Evolutionary conservation across 2,797 vertebrate genomes (phyloP).

Genomic region (Acanthurus lineatus): DNA sequence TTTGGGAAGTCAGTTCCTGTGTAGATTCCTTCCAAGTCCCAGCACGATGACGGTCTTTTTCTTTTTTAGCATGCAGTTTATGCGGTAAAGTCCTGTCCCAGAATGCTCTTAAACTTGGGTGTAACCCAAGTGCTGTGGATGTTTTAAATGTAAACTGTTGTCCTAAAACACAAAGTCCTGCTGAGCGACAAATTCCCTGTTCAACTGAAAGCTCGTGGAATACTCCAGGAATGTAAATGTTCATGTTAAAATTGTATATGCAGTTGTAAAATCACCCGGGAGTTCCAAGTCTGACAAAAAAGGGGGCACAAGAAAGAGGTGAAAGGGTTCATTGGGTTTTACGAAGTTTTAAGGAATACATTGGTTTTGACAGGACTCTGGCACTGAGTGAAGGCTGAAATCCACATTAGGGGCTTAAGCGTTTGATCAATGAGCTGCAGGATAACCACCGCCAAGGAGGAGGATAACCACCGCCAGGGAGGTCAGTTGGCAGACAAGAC

Average conservation of each 20-base stretch:
- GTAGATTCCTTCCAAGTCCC: conserved; percentile 14
- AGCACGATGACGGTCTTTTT: conserved; percentile 27
- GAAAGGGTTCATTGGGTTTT: conserved; percentile 63
- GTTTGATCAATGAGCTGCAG: conserved; percentile 78
- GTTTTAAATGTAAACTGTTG: conserved; percentile 40
- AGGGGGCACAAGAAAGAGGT: conserved; percentile 23
- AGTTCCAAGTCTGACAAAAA: conserved; percentile 18
- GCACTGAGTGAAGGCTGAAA: conserved; percentile 66
- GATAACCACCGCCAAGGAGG: conserved; percentile 39
- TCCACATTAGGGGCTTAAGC: conserved; percentile 76
- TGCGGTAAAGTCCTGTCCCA: conserved; percentile 35
- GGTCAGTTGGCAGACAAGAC: conserved; percentile 58
- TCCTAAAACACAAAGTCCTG: conserved; percentile 43
- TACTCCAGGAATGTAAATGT: conserved; percentile 18
- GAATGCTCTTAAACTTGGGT: conserved; percentile 33
- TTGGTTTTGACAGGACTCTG: conserved; percentile 63
- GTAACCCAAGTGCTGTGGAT: conserved; percentile 16
- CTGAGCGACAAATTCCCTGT: conserved; percentile 25
- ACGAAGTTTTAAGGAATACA: conserved; percentile 49
- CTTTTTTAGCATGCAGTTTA: neutral
- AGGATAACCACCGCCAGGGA: neutral
- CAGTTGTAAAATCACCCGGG: conserved; percentile 3
- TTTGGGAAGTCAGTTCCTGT: conserved; percentile 22
- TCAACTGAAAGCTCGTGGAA: conserved; percentile 7
- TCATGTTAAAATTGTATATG: neutral